Evolutionary conservation across 2,797 vertebrate species (phyloP).

Genomic region (Lycodopsis pacificus): DNA sequence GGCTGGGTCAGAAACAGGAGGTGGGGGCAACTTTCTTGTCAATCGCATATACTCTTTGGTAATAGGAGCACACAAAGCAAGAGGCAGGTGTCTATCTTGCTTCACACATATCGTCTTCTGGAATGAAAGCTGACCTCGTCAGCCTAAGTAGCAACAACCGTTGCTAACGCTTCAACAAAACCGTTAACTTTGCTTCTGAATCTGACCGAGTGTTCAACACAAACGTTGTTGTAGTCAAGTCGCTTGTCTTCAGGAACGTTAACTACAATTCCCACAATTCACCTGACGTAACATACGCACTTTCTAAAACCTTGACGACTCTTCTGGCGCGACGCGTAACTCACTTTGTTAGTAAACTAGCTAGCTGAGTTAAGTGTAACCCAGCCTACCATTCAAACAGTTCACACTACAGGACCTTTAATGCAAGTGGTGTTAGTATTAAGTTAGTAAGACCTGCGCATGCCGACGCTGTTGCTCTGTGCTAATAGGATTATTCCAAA

Average conservation of each 20-base stretch:
- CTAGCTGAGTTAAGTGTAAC: not conserved
- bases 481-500: not conserved
- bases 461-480: not conserved
- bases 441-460: not conserved
- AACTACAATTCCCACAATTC: slow-evolving; percentile 72
- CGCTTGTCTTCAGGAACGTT: fast-evolving
- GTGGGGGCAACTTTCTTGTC: not conserved
- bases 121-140: not conserved
- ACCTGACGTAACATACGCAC: slow-evolving; percentile 7
- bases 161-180: too few relatives aligned
- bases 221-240: not conserved
- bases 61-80: not conserved
- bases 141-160: not conserved
- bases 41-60: slow-evolving; percentile 20
- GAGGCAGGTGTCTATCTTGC: not conserved
- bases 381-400: not conserved
- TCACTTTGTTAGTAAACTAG: slow-evolving; percentile 23
- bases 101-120: not conserved
- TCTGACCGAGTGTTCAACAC: not conserved
- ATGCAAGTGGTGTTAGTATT: not conserved
- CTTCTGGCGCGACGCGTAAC: slow-evolving; percentile 24
- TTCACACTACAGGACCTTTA: not conserved
- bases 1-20: slow-evolving; percentile 7
- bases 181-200: fast-evolving
- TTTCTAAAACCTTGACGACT: slow-evolving; percentile 55